Evolutionary conservation across 2,113 vertebrate genomes (phyloP).

Genomic region (Catharus fuscescens): DNA sequence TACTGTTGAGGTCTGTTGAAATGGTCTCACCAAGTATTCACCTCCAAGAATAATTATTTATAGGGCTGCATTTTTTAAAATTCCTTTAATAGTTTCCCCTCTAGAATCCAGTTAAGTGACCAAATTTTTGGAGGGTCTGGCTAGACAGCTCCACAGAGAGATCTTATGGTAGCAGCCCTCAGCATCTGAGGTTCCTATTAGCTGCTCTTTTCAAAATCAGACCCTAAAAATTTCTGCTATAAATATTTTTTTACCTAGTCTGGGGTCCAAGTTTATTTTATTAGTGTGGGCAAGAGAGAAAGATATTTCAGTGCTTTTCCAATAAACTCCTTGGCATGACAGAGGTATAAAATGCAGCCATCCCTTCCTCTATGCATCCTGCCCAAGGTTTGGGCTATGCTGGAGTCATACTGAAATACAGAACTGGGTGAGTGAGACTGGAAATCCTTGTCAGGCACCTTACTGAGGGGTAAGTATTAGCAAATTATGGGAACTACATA

Average conservation of each 20-base stretch:
- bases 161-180: background rate
- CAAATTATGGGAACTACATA: background rate
- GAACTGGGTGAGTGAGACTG: fast-evolving
- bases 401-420: background rate
- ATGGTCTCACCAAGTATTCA: background rate
- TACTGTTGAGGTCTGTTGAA: background rate
- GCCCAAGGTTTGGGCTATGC: background rate
- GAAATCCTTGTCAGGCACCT: background rate
- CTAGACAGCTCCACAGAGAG: background rate
- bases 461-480: background rate
- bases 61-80: background rate
- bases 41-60: background rate
- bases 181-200: background rate
- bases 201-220: background rate
- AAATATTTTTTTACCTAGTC: background rate
- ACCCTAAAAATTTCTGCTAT: background rate
- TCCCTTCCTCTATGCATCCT: background rate
- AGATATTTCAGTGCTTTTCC: background rate
- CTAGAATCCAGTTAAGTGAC: background rate
- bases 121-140: background rate
- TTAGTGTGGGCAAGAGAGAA: background rate
- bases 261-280: background rate
- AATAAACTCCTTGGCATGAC: background rate
- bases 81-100: background rate
- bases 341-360: background rate